These are phyloP conservation scores for Erebia epiphron DNA, from an alignment of 2,888 invertebrate genomes.

Conservation along the genomic window DNA sequence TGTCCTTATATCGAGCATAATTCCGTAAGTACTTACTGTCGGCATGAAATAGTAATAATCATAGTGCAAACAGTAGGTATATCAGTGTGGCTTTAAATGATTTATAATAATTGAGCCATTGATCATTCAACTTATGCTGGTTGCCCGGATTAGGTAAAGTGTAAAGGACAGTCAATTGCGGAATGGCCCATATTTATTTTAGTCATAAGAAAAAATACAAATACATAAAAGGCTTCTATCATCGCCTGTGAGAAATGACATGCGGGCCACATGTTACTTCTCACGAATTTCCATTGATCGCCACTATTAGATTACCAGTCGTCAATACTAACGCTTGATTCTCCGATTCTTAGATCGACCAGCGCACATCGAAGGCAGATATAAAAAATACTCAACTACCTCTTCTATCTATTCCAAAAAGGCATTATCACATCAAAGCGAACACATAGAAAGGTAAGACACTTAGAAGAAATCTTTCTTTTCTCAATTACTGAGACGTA, in stretches of 20 bases:
- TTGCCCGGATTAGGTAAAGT: background rate
- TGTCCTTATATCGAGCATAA: background rate
- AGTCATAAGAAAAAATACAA: background rate
- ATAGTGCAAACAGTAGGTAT: background rate
- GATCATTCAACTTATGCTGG: background rate
- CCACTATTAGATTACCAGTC: slow-evolving; percentile 38
- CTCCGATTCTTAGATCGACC: slow-evolving; percentile 69
- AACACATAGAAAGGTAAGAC: slow-evolving; percentile 74
- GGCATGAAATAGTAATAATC: background rate
- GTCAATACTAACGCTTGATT: slow-evolving; percentile 45
- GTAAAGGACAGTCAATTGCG: background rate
- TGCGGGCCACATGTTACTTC: slow-evolving; percentile 43
- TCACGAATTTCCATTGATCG: slow-evolving; percentile 52
- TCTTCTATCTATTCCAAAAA: slow-evolving; percentile 79
- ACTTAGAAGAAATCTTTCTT: background rate
- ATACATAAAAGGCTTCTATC: background rate
- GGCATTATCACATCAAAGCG: slow-evolving; percentile 74
- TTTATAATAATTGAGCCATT: background rate
- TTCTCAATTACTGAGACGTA: background rate
- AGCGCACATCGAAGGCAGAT: slow-evolving; percentile 77
- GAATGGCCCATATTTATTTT: background rate
- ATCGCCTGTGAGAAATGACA: background rate
- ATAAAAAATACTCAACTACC: slow-evolving; percentile 79
- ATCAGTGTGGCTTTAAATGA: background rate
- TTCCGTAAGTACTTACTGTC: background rate